Evolutionary conservation across 2,113 vertebrate species (phyloP), one percentile per base, ranked within the genome.

Genomic region (Clinocottus analis): DNA sequence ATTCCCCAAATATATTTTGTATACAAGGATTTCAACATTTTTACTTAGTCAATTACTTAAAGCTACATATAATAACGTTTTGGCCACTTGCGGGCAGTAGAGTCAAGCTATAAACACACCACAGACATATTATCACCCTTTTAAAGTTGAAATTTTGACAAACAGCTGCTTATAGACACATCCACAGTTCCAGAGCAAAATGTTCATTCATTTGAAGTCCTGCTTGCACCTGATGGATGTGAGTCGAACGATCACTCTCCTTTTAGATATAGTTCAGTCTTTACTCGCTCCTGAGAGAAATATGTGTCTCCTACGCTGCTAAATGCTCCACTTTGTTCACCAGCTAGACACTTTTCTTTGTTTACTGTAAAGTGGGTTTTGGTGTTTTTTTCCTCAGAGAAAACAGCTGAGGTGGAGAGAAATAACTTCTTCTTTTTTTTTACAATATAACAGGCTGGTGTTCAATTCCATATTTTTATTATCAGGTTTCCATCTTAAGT

Each of bases 381-480:
- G 39, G 4, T 12, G 5, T 1, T n/a, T 37, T 7, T 13, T 13
- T 21, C 45, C 5, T 7, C 19, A 5, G 3, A 19, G 8, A 58
- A 58, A 29, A 16, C 55, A 29, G 59, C 60, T 62, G 19, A n/a
- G n/a, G n/a, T n/a, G n/a, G n/a, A n/a, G n/a, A n/a, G n/a, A n/a
- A n/a, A n/a, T n/a, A n/a, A n/a, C n/a, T n/a, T n/a, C n/a, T n/a
- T n/a, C n/a, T n/a, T n/a, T n/a, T n/a, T n/a, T n/a, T 55, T 80
- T 43, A 73, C 45, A n/a, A 74, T 21, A 55, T 17, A 49, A n/a
- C 29, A 69, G 27, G 1, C 12, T 5, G 8, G 3, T 45, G 25
- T 37, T 77, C 17, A 60, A 19, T 12, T 39, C 13, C 33, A 70
- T 23, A 11, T n/a, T 31, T 84, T 47, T 17, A 58, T 58, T 7